These are phyloP conservation scores for Hemithea aestivaria DNA, from an alignment of 2,888 invertebrate species.

Conservation along the genomic window DNA sequence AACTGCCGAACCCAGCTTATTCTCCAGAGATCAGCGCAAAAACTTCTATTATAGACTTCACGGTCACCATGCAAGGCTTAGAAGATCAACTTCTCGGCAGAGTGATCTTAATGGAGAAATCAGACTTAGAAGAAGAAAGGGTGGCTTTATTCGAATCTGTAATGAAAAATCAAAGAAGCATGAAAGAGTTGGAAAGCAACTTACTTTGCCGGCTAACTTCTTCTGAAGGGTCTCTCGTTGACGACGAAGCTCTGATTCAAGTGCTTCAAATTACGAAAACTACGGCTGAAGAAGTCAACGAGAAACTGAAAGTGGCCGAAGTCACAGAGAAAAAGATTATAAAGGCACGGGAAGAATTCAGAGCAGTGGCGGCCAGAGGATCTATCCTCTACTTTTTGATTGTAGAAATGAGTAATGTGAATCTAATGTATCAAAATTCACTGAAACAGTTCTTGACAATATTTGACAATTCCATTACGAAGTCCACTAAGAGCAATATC, in stretches of 20 bases:
- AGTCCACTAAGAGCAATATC: slow-evolving; percentile 90
- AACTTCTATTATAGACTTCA: slow-evolving; percentile 98
- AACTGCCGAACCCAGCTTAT: slow-evolving; percentile 96
- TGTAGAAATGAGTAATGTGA: slow-evolving; percentile 98
- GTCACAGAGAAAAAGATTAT: slow-evolving; percentile 97
- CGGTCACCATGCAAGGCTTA: slow-evolving; percentile 96
- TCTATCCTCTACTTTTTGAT: slow-evolving; percentile 97
- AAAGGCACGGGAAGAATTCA: slow-evolving; percentile 95
- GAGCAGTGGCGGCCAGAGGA: slow-evolving; percentile 96
- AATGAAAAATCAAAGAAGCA: slow-evolving; percentile 96
- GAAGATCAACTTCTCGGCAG: slow-evolving; percentile 96
- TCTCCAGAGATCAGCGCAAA: slow-evolving; percentile 98
- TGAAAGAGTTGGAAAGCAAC: slow-evolving; percentile 97
- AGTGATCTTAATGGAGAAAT: slow-evolving; percentile 97
- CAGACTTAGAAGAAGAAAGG: slow-evolving; percentile 95
- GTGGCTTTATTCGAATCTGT: slow-evolving; percentile 96
- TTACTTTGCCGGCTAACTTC: slow-evolving; percentile 94
- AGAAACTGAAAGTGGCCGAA: slow-evolving; percentile 94
- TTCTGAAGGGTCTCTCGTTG: slow-evolving; percentile 95
- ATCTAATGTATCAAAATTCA: slow-evolving; percentile 98
- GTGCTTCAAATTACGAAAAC: slow-evolving; percentile 92
- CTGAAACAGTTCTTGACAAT: slow-evolving; percentile 95
- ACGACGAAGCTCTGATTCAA: slow-evolving; percentile 95
- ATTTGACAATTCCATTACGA: slow-evolving; percentile 95
- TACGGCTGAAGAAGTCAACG: slow-evolving; percentile 96